A percentile compares a stretch with the other conserved stretches of the same genome.
These are phyloP conservation scores for Phragmatobia fuliginosa DNA, from an alignment of 2,888 invertebrate species.

Conservation along the genomic window DNA sequence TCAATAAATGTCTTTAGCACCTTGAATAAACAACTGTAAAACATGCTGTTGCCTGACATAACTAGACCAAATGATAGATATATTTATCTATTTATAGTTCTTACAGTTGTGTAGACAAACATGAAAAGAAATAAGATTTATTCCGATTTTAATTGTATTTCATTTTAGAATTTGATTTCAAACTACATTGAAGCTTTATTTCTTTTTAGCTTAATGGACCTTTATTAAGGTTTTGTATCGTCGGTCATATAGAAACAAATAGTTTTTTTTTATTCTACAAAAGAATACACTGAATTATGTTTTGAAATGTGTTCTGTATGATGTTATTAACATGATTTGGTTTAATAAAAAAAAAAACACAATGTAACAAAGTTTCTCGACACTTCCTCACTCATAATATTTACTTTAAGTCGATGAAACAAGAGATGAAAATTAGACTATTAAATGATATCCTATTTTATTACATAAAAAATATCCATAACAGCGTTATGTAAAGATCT, in stretches of 20 bases:
- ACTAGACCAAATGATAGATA: not conserved
- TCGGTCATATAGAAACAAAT: too few species aligned
- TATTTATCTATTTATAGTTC: not conserved
- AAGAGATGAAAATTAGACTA: not conserved
- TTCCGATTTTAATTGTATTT: not conserved
- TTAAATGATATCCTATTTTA: not conserved
- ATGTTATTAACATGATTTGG: too few species aligned
- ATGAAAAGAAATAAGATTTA: not conserved
- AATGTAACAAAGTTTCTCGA: not conserved
- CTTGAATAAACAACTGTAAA: not conserved
- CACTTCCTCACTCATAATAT: not conserved
- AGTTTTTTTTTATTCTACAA: too few species aligned
- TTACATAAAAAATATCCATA: not conserved
- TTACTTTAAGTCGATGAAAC: not conserved
- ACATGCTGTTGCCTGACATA: conserved; percentile 3
- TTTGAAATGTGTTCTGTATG: too few species aligned
- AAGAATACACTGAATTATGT: too few species aligned
- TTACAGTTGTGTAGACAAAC: not conserved
- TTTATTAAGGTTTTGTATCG: too few species aligned
- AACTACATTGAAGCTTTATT: too few species aligned
- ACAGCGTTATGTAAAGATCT: not conserved
- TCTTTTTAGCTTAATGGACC: too few species aligned
- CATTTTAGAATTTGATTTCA: not conserved
- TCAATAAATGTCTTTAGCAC: not conserved
- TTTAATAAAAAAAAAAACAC: too few species aligned